phyloP scores from a whole-genome alignment of 2,797 vertebrate genomes.

The Cuniculus paca region DNA sequence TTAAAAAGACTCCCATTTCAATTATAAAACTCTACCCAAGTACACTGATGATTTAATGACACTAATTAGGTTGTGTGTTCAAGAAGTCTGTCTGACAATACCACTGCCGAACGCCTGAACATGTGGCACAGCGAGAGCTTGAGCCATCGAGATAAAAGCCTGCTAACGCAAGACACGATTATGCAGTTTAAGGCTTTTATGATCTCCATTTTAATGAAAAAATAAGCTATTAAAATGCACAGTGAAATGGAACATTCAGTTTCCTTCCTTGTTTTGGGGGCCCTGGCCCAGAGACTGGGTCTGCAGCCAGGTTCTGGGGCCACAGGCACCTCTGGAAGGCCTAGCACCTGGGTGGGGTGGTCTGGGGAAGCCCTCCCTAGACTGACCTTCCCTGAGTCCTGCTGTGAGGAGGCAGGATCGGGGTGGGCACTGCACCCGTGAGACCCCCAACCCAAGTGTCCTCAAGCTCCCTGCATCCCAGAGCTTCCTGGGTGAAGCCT shows the following conservation, averaged over 20 bases:
- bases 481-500: too few species aligned
- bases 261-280: not conserved
- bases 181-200: not conserved
- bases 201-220: not conserved
- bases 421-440: too few species aligned
- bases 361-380: not conserved
- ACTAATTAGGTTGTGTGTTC: conserved; percentile 53
- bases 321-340: rapidly evolving
- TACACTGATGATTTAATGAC: conserved; percentile 62
- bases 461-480: not conserved
- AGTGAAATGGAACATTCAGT: not conserved
- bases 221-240: not conserved
- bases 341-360: rapidly evolving
- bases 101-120: not conserved
- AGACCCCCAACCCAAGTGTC: not conserved
- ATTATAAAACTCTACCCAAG: conserved; percentile 58
- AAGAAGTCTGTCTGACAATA: conserved; percentile 55
- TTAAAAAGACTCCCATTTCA: conserved; percentile 7
- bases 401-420: not conserved
- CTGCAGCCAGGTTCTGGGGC: not conserved
- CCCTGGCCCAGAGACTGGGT: not conserved
- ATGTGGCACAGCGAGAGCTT: too few species aligned
- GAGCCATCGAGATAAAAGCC: conserved; percentile 15
- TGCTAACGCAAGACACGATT: not conserved
- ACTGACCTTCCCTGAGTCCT: not conserved